Conservation (phyloP, 2,113 vertebrate species). For the Lepus timidus region DNA sequence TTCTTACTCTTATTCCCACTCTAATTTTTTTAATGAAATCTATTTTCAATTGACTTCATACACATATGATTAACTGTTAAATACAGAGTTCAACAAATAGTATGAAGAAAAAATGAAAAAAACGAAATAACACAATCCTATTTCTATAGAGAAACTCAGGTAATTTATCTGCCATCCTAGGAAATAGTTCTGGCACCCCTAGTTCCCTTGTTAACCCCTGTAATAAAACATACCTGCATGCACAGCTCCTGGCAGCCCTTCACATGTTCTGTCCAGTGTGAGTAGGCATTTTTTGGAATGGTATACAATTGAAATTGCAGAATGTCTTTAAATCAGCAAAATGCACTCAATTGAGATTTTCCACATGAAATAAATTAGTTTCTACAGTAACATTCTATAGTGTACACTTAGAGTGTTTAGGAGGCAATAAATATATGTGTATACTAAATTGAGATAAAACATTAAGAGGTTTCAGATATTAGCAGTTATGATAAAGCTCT, state of each 20-base stretch:
- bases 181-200: neutral
- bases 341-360: neutral
- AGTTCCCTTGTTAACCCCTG: neutral
- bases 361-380: too few species aligned
- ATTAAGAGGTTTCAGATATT: neutral
- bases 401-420: neutral
- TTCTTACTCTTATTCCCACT: too few species aligned
- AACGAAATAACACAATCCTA: neutral
- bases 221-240: neutral
- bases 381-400: too few species aligned
- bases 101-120: too few species aligned
- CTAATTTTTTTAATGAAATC: too few species aligned
- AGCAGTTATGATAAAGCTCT: neutral
- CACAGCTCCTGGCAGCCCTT: neutral
- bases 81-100: too few species aligned
- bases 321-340: conserved; percentile 13
- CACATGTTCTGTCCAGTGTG: neutral
- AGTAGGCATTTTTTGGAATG: neutral
- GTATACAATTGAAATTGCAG: neutral
- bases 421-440: too few species aligned
- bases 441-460: neutral
- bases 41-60: too few species aligned
- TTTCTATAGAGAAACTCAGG: neutral
- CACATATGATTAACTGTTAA: too few species aligned
- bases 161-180: neutral